phyloP scores from a whole-genome alignment of 2,113 vertebrate species.

The Canis aureus region DNA sequence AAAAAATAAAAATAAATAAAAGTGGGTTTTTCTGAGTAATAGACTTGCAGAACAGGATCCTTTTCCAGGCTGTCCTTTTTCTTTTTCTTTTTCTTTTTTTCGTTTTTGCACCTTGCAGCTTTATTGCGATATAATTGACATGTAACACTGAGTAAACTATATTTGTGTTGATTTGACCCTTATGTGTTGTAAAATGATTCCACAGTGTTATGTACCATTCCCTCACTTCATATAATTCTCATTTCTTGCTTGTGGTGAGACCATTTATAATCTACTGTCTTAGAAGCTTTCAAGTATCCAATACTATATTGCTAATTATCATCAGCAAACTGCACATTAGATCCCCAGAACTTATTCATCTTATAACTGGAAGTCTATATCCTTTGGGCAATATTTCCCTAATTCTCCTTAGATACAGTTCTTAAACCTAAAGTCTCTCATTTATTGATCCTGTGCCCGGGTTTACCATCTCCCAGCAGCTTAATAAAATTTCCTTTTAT shows the following conservation, averaged over 20 bases:
- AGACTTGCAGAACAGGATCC: background rate
- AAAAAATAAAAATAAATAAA: background rate
- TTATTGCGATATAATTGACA: background rate
- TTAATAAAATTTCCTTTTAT: background rate
- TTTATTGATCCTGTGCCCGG: background rate
- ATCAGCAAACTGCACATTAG: background rate
- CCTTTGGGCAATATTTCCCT: background rate
- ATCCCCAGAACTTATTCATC: background rate
- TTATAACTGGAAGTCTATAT: background rate
- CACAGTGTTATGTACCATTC: background rate
- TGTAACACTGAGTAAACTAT: background rate
- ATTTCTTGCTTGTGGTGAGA: background rate
- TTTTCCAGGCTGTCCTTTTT: background rate
- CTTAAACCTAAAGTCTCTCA: background rate
- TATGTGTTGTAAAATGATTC: background rate
- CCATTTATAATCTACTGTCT: background rate
- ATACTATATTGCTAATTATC: background rate
- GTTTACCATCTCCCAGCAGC: background rate
- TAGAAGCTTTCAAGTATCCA: background rate
- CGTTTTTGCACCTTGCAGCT: background rate
- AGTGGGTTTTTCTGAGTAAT: background rate
- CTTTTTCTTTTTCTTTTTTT: background rate
- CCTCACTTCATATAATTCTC: background rate
- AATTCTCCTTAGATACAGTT: accelerated
- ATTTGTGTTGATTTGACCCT: background rate